phyloP scores from a whole-genome alignment of 2,797 vertebrate species.

The Erithacus rubecula region DNA sequence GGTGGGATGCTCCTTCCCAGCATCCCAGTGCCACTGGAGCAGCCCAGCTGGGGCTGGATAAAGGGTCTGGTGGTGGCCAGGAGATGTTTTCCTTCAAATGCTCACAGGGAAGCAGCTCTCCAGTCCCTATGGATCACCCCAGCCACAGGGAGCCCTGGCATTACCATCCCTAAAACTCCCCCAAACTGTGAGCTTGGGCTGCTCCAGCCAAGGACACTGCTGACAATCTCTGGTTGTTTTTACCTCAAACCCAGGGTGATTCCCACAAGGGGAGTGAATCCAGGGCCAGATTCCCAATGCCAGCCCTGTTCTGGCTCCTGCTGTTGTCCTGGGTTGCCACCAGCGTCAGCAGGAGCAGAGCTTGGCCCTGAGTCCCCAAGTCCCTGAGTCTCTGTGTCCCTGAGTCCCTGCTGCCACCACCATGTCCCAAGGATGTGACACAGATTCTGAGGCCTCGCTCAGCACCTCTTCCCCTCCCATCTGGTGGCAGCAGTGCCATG shows the following conservation, averaged over 20 bases:
- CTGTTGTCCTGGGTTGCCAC: neutral
- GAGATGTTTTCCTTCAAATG: neutral
- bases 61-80: fast-evolving
- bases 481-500: neutral
- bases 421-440: neutral
- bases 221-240: fast-evolving
- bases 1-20: neutral
- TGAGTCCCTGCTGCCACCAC: neutral
- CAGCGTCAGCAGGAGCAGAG: neutral
- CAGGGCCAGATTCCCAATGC: neutral
- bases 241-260: neutral
- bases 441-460: neutral
- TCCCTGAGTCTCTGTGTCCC: neutral
- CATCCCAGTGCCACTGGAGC: neutral
- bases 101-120: neutral
- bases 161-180: neutral
- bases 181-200: fast-evolving
- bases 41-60: neutral
- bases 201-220: neutral
- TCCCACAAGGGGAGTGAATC: neutral
- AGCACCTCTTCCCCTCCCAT: neutral
- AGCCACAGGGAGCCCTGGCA: fast-evolving
- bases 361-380: neutral
- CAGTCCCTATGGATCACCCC: fast-evolving
- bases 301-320: neutral